Conservation (phyloP, 1,140 invertebrate species). For the Megathymus violae region DNA sequence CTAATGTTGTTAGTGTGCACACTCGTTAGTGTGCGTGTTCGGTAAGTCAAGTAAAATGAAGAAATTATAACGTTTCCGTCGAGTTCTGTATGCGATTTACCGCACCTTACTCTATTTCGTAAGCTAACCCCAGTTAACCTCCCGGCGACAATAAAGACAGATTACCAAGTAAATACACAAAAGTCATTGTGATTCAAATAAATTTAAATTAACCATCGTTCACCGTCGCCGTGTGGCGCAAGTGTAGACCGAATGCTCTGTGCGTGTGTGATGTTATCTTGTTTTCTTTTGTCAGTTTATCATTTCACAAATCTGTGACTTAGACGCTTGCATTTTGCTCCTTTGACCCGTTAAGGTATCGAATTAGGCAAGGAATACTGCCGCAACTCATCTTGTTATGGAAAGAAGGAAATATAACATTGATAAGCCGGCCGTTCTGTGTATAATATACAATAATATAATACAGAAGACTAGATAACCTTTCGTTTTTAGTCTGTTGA, state of each 20-base stretch:
- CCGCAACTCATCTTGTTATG: neutral
- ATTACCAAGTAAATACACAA: slow-evolving; percentile 61
- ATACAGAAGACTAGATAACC: too few relatives aligned
- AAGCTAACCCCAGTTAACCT: slow-evolving; percentile 58
- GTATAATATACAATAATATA: too few relatives aligned
- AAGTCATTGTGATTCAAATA: slow-evolving; percentile 69
- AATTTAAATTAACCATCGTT: slow-evolving; percentile 57
- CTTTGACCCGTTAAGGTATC: neutral
- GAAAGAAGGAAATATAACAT: neutral
- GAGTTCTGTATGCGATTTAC: slow-evolving; percentile 17
- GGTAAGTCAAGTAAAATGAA: neutral
- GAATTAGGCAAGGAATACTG: too few relatives aligned
- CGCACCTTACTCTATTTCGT: slow-evolving; percentile 46
- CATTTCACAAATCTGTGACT: slow-evolving; percentile 23
- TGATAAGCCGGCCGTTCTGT: too few relatives aligned
- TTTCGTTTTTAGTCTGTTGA: too few relatives aligned
- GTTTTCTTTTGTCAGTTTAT: slow-evolving; percentile 23
- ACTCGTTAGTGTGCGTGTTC: too few relatives aligned
- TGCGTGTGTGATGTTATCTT: slow-evolving; percentile 52
- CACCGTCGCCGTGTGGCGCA: slow-evolving; percentile 39
- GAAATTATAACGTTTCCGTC: too few relatives aligned
- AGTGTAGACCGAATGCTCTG: slow-evolving; percentile 49
- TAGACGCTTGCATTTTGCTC: neutral
- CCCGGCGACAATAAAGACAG: slow-evolving; percentile 44
- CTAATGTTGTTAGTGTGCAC: too few relatives aligned